A percentile compares a stretch with the other conserved stretches of the same genome.
Conservation (phyloP, 2,797 vertebrate genomes). For the Chelonia mydas region DNA sequence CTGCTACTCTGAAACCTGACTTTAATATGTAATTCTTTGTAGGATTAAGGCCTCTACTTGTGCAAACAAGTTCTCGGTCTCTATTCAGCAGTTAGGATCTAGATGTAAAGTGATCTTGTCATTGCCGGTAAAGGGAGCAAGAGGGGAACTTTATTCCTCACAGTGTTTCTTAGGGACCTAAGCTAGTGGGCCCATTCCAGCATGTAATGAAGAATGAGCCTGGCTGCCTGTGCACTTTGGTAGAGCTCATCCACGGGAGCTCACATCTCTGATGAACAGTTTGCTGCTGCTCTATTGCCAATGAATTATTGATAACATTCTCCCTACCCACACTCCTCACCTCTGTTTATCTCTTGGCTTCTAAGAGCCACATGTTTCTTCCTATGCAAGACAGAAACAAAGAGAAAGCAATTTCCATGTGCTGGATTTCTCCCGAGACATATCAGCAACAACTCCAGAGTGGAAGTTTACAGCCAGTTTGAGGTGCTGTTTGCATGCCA, state of each 20-base stretch:
- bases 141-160: not conserved
- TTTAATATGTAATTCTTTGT: not conserved
- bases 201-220: not conserved
- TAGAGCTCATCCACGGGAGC: not conserved
- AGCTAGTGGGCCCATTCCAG: not conserved
- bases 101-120: not conserved
- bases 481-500: conserved; percentile 68
- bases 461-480: conserved; percentile 56
- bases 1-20: not conserved
- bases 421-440: conserved; percentile 25
- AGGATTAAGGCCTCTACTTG: not conserved
- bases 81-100: not conserved
- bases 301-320: conserved; percentile 1
- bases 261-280: not conserved
- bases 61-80: not conserved
- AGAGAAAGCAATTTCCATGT: not conserved
- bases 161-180: not conserved
- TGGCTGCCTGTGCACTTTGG: not conserved
- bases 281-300: not conserved
- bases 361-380: not conserved
- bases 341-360: conserved; percentile 1
- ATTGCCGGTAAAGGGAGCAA: conserved; percentile 2
- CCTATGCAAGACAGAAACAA: conserved; percentile 16
- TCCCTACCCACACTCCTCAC: not conserved
- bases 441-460: conserved; percentile 42